Percentiles rank a stretch among this genome's conserved stretches.
Conservation (phyloP, 1,140 invertebrate species). For the Drosophila ficusphila region DNA sequence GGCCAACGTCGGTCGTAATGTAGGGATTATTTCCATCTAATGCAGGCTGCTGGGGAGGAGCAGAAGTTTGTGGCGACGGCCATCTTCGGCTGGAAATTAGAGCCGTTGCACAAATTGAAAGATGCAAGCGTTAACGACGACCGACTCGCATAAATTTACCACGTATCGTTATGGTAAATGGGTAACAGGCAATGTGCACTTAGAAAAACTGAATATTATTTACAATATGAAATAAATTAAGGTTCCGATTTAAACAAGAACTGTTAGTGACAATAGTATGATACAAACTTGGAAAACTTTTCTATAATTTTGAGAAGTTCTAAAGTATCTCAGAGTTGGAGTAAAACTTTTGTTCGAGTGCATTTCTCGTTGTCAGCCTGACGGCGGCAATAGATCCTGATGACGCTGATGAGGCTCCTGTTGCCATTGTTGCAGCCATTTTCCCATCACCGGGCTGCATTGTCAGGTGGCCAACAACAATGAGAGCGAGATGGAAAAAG, state of each 20-base stretch:
- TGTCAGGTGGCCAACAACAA: constrained; percentile 31
- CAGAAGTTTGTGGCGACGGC: background rate
- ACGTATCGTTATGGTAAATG: constrained; percentile 18
- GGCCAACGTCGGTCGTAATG: constrained; percentile 40
- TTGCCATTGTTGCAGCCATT: constrained; percentile 31
- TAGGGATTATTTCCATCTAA: constrained; percentile 21
- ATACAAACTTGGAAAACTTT: no score
- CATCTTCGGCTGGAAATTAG: constrained; percentile 18
- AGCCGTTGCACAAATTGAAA: constrained; percentile 27
- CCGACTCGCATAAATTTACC: constrained; percentile 29
- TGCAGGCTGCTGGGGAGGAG: background rate
- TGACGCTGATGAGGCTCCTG: constrained; percentile 45
- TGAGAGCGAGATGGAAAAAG: background rate
- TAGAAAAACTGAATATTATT: background rate
- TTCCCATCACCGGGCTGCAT: constrained; percentile 36
- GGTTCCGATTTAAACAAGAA: no score
- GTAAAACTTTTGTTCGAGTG: constrained; percentile 2
- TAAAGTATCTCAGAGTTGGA: background rate
- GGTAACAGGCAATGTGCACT: background rate
- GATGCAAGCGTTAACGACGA: constrained; percentile 23
- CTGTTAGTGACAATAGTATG: no score
- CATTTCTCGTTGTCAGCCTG: constrained; percentile 5
- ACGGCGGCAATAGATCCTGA: constrained; percentile 40
- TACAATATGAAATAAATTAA: no score
- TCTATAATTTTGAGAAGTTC: no score